A percentile compares a stretch with the other conserved stretches of the same genome.
Conservation (phyloP, 2,113 vertebrate genomes). For the Oryzias woworae region DNA sequence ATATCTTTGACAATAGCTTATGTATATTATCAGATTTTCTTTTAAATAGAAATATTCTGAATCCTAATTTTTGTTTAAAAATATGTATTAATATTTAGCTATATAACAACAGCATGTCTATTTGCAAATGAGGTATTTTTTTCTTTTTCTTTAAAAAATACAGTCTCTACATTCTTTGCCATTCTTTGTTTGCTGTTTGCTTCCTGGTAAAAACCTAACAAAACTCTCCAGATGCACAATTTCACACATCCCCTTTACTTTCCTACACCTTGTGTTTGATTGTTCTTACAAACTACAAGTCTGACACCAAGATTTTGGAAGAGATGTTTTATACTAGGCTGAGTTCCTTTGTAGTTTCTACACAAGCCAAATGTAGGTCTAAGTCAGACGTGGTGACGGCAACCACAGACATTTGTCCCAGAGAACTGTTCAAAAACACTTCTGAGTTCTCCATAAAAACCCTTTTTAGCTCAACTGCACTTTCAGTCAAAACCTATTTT, state of each 20-base stretch:
- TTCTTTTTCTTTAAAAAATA: no score
- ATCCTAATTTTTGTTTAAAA: no score
- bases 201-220: background rate
- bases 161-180: background rate
- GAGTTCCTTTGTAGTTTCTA: slow-evolving; percentile 1
- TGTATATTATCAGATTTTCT: no score
- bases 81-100: no score
- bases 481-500: background rate
- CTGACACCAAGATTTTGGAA: no score
- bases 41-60: no score
- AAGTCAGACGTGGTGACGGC: slow-evolving; percentile 19
- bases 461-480: background rate
- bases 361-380: slow-evolving; percentile 15
- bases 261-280: background rate
- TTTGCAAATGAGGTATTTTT: no score
- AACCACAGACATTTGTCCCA: slow-evolving; percentile 44
- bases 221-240: background rate
- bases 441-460: background rate
- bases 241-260: slow-evolving; percentile 22
- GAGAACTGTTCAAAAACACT: slow-evolving; percentile 18
- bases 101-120: no score
- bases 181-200: background rate
- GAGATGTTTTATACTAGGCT: background rate
- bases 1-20: no score
- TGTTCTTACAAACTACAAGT: no score